phyloP scores from a whole-genome alignment of 2,797 vertebrate species.

The Danio aesculapii region DNA sequence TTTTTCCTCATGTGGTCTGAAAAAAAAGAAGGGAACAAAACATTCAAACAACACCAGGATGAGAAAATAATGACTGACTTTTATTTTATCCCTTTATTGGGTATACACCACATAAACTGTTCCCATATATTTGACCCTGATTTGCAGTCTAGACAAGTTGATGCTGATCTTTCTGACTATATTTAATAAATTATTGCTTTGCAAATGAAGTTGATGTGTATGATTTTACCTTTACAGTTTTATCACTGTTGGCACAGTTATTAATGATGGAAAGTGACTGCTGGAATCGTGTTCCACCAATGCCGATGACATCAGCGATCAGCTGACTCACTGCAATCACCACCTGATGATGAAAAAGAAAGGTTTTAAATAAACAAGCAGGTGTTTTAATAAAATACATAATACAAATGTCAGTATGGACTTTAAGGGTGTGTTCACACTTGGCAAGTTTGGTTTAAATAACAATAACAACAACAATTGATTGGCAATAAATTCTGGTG shows the following conservation, averaged over 20 bases:
- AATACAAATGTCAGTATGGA: neutral
- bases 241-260: slow-evolving; percentile 97
- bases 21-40: too few relatives aligned
- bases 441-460: too few relatives aligned
- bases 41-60: too few relatives aligned
- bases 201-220: neutral
- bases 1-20: too few relatives aligned
- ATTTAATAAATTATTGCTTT: neutral
- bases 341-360: slow-evolving; percentile 78
- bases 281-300: slow-evolving; percentile 96
- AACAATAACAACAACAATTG: too few relatives aligned
- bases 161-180: neutral
- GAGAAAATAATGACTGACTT: too few relatives aligned
- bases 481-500: too few relatives aligned
- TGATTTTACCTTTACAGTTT: slow-evolving; percentile 88
- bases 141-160: neutral
- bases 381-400: neutral
- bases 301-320: slow-evolving; percentile 96
- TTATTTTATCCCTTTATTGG: too few relatives aligned
- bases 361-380: neutral
- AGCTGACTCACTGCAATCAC: slow-evolving; percentile 98
- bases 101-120: too few relatives aligned
- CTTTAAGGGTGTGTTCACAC: neutral
- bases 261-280: slow-evolving; percentile 98
- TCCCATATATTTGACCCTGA: too few relatives aligned